Evolutionary conservation across 2,113 vertebrate species (phyloP).

Genomic region (Struthio camelus): DNA sequence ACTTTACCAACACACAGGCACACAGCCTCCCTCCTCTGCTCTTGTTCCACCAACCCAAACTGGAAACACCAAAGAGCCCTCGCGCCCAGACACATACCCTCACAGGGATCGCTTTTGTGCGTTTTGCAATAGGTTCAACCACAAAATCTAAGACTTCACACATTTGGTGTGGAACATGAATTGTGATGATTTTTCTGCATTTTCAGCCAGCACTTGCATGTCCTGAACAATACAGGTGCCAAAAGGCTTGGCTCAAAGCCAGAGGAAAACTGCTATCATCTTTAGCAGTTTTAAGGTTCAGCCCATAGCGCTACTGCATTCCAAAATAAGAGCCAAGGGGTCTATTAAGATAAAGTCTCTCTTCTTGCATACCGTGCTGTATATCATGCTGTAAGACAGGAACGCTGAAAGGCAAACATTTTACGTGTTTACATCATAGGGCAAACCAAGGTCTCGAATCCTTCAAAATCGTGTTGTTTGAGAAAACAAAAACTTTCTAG

Average conservation of each 20-base stretch:
- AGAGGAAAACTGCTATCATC: not conserved
- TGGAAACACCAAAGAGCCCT: not conserved
- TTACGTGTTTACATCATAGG: not conserved
- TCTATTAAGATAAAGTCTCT: not conserved
- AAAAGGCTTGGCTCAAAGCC: slow-evolving; percentile 3
- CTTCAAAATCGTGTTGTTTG: accelerated
- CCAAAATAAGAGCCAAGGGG: not conserved
- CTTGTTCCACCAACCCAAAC: not conserved
- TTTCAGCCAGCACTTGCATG: not conserved
- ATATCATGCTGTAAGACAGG: not conserved
- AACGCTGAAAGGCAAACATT: not conserved
- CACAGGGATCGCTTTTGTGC: not conserved
- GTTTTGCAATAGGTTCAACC: not conserved
- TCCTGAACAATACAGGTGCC: not conserved
- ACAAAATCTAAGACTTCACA: not conserved
- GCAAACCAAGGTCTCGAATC: not conserved
- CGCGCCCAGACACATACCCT: not conserved
- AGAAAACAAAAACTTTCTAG: not conserved
- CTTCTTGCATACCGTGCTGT: not conserved
- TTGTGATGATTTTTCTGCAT: not conserved
- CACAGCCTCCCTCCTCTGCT: not conserved
- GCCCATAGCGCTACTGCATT: not conserved
- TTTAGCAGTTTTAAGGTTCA: not conserved
- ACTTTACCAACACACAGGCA: not conserved
- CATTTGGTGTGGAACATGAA: not conserved